A percentile compares a stretch with the other conserved stretches of the same genome.
Evolutionary conservation across 2,797 vertebrate species (phyloP).

Genomic region (Avahi laniger): DNA sequence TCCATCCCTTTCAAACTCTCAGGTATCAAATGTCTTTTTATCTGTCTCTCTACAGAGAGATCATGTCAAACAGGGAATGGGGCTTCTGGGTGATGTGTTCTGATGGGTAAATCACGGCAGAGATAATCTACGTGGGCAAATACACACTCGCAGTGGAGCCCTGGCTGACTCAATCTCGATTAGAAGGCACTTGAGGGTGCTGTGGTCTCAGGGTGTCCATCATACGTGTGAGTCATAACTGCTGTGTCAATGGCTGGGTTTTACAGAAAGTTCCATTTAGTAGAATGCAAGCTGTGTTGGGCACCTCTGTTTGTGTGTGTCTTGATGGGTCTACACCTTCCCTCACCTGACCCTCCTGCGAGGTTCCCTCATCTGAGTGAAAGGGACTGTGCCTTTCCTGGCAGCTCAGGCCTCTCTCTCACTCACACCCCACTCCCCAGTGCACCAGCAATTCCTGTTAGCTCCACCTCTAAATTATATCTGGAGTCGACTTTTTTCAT

Average conservation of each 20-base stretch:
- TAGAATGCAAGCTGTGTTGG: background rate
- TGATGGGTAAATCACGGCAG: background rate
- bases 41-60: constrained; percentile 32
- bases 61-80: background rate
- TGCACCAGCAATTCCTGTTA: background rate
- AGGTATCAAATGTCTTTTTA: background rate
- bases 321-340: background rate
- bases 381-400: background rate
- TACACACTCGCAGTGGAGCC: background rate
- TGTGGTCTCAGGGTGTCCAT: background rate
- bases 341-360: background rate
- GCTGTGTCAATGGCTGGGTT: background rate
- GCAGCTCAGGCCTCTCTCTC: background rate
- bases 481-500: background rate
- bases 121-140: background rate
- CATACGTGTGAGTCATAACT: background rate
- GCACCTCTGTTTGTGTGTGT: background rate
- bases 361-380: background rate
- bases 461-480: background rate
- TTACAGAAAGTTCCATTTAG: background rate
- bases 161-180: background rate
- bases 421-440: background rate
- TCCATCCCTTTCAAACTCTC: background rate
- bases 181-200: background rate
- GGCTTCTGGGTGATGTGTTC: background rate